phyloP scores from a whole-genome alignment of 1,140 invertebrate genomes.

The Pseudomyrmex dendroicus region DNA sequence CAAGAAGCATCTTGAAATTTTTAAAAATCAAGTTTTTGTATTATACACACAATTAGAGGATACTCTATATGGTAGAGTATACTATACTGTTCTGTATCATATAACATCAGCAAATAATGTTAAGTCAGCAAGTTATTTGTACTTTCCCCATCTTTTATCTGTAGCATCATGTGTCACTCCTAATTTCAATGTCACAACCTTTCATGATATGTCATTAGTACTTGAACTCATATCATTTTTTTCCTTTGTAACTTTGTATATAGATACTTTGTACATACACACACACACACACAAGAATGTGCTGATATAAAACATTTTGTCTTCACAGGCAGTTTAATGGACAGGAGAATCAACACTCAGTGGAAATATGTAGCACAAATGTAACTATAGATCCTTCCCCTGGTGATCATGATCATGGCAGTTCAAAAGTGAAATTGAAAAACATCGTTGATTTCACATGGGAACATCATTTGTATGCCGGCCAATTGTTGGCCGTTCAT shows the following conservation, averaged over 20 bases:
- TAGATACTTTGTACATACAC: too few species aligned
- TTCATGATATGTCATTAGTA: neutral
- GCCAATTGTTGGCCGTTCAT: conserved; percentile 95
- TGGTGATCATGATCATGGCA: conserved; percentile 90
- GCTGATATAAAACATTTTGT: conserved; percentile 21
- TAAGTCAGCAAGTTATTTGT: neutral
- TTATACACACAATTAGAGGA: too few species aligned
- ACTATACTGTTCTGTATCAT: too few species aligned
- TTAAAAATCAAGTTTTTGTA: neutral
- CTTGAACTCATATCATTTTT: neutral
- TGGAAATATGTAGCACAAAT: conserved; percentile 88
- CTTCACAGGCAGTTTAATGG: conserved; percentile 88
- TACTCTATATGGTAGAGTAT: too few species aligned
- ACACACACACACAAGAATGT: too few species aligned
- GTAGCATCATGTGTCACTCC: neutral
- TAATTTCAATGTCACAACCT: neutral
- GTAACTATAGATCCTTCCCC: conserved; percentile 90
- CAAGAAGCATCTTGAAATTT: neutral
- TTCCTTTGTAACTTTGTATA: neutral
- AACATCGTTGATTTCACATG: conserved; percentile 97
- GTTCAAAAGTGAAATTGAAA: conserved; percentile 95
- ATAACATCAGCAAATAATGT: too few species aligned
- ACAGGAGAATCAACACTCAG: conserved; percentile 89
- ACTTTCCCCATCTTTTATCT: neutral
- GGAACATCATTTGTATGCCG: conserved; percentile 94